These are phyloP conservation scores for Hyles vespertilio DNA, from an alignment of 1,140 invertebrate genomes.

Conservation along the genomic window DNA sequence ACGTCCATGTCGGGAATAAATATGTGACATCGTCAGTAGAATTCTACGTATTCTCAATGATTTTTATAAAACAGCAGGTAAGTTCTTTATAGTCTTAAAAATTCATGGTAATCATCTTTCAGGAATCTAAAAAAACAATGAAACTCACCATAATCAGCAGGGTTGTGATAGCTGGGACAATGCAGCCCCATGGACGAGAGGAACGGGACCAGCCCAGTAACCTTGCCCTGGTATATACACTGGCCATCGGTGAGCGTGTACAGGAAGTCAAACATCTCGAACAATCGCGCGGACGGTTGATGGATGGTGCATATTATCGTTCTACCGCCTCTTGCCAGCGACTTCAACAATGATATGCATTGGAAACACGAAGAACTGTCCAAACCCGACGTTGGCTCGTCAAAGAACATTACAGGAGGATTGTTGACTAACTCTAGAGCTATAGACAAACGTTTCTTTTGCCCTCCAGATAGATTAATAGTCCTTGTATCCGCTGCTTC, in stretches of 20 bases:
- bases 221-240: slow-evolving; percentile 92
- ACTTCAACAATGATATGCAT: slow-evolving; percentile 89
- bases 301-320: slow-evolving; percentile 98
- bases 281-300: slow-evolving; percentile 95
- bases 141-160: slow-evolving; percentile 92
- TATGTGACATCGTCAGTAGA: no score
- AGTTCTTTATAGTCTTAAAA: no score
- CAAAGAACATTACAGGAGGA: slow-evolving; percentile 97
- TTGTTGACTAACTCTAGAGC: slow-evolving; percentile 91
- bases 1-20: no score
- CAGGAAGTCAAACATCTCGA: slow-evolving; percentile 96
- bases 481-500: slow-evolving; percentile 88
- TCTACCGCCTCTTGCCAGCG: slow-evolving; percentile 85
- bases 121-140: no score
- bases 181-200: slow-evolving; percentile 87
- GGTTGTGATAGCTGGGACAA: slow-evolving; percentile 96
- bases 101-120: no score
- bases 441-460: slow-evolving; percentile 94
- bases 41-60: no score
- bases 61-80: no score
- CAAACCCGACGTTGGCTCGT: slow-evolving; percentile 97
- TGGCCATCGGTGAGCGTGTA: slow-evolving; percentile 94
- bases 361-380: slow-evolving; percentile 96
- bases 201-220: slow-evolving; percentile 90
- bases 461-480: slow-evolving; percentile 91